Percentiles rank a stretch among this genome's conserved stretches.
Evolutionary conservation across 2,888 invertebrate genomes (phyloP).

Genomic region (Eumacrocentrus americanus): DNA sequence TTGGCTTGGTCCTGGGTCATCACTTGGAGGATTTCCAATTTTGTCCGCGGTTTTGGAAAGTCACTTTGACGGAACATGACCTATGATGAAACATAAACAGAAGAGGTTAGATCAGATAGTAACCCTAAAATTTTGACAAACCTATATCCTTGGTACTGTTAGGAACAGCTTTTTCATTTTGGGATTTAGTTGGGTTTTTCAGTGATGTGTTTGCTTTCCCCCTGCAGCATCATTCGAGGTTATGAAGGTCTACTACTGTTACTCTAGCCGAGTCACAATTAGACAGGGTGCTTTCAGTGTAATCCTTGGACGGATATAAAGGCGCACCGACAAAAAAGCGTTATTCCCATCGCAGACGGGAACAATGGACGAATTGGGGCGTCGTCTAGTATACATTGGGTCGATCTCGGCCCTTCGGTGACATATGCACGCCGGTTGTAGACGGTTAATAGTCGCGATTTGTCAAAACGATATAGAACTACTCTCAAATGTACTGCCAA

Average conservation of each 20-base stretch:
- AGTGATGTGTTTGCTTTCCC: no score
- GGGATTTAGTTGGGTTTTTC: no score
- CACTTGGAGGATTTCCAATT: not conserved
- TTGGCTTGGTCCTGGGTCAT: not conserved
- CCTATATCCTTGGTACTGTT: no score
- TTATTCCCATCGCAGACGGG: conserved; percentile 37
- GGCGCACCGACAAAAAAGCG: conserved; percentile 42
- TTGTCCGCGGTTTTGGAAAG: not conserved
- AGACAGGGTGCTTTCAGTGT: conserved; percentile 32
- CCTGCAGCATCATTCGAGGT: conserved; percentile 11
- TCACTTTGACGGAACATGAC: conserved; percentile 18
- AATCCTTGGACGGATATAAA: no score
- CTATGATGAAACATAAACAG: conserved; percentile 30
- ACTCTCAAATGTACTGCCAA: not conserved
- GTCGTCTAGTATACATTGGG: no score
- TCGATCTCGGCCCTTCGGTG: not conserved
- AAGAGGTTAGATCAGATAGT: not conserved
- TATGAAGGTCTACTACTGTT: conserved; percentile 5
- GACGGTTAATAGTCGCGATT: conserved; percentile 54
- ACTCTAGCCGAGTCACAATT: conserved; percentile 39
- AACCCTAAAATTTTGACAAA: no score
- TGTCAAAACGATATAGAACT: conserved; percentile 51
- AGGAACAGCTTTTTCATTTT: no score
- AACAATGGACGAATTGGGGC: conserved; percentile 31
- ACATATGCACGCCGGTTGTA: conserved; percentile 23